Percentiles rank a stretch among this genome's conserved stretches.
Conservation (phyloP, 2,113 vertebrate species). For the Cynopterus brachyotis region DNA sequence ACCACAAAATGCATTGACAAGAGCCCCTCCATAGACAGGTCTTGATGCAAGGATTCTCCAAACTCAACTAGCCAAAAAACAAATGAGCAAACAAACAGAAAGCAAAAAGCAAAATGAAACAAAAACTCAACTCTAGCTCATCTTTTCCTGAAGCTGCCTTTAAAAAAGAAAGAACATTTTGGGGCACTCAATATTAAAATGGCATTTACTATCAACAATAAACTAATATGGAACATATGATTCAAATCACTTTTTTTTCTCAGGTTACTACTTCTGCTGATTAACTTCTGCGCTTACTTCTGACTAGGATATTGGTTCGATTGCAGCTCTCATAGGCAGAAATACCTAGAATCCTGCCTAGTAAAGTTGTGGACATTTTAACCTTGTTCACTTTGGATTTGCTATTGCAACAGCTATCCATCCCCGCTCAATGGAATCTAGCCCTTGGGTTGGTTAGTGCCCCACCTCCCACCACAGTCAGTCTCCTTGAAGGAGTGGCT, state of each 20-base stretch:
- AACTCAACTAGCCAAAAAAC: background rate
- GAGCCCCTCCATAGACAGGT: background rate
- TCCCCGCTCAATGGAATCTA: background rate
- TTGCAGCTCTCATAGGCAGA: background rate
- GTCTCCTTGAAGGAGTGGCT: conserved; percentile 23
- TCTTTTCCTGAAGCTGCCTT: conserved; percentile 29
- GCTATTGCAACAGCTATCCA: background rate
- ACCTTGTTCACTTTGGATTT: background rate
- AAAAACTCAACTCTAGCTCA: background rate
- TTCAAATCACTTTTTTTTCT: conserved; percentile 35
- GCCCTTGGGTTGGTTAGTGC: background rate
- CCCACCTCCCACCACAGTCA: background rate
- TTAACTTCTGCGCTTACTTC: background rate
- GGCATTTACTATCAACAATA: background rate
- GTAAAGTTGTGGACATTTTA: background rate
- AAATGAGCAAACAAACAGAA: background rate
- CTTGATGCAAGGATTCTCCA: background rate
- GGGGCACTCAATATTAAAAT: background rate
- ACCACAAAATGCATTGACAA: background rate
- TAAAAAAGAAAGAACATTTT: background rate
- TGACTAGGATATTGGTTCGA: background rate
- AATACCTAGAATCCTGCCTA: background rate
- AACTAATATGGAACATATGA: background rate
- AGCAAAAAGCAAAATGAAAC: background rate
- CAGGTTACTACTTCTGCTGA: conserved; percentile 19